A percentile compares a stretch with the other conserved stretches of the same genome.
Conservation (phyloP, 2,797 vertebrate species). For the Labroides dimidiatus region DNA sequence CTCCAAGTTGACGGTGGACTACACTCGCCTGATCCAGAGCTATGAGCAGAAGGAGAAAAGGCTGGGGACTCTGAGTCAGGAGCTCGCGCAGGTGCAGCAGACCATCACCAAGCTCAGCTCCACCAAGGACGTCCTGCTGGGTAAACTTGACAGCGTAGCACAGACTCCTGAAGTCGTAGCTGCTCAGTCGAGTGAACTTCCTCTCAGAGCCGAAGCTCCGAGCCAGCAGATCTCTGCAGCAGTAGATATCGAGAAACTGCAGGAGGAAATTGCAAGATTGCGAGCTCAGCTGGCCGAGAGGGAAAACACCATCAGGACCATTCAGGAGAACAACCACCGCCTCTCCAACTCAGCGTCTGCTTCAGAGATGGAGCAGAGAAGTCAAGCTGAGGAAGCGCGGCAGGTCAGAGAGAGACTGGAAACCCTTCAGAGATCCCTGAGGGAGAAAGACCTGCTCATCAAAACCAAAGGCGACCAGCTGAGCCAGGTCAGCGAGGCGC, state of each 20-base stretch:
- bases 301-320: constrained; percentile 88
- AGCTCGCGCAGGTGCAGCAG: constrained; percentile 93
- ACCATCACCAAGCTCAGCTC: constrained; percentile 92
- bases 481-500: constrained; percentile 87
- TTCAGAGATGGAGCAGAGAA: constrained; percentile 87
- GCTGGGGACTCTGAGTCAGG: constrained; percentile 89
- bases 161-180: constrained; percentile 66
- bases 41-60: constrained; percentile 94
- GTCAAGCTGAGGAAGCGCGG: constrained; percentile 82
- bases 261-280: constrained; percentile 83
- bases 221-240: constrained; percentile 31
- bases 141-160: constrained; percentile 88
- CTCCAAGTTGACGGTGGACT: constrained; percentile 91
- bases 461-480: constrained; percentile 96
- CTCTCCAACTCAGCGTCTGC: constrained; percentile 88
- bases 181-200: constrained; percentile 29
- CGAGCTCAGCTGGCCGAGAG: constrained; percentile 85
- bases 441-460: constrained; percentile 97
- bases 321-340: constrained; percentile 94
- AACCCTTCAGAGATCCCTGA: constrained; percentile 88
- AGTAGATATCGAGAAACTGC: constrained; percentile 51
- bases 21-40: constrained; percentile 91
- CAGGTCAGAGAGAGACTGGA: constrained; percentile 88
- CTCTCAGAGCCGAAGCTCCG: constrained; percentile 34
- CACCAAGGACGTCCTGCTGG: constrained; percentile 92